phyloP scores from a whole-genome alignment of 2,888 invertebrate species.

The Euplagia quadripunctaria region DNA sequence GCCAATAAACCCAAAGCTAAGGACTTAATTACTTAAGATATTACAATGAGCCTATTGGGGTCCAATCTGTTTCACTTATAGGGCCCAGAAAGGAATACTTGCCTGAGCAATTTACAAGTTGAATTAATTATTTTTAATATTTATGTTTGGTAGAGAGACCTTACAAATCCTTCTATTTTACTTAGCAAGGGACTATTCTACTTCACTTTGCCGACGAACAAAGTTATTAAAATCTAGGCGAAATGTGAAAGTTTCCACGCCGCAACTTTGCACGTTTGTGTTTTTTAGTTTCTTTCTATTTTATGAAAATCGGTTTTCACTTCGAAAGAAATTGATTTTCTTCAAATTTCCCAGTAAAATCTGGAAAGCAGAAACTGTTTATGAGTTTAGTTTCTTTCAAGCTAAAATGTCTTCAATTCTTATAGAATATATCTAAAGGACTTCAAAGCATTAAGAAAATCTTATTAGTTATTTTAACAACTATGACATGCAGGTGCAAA shows the following conservation, averaged over 20 bases:
- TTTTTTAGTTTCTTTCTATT: slow-evolving; percentile 22
- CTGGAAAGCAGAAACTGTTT: not conserved
- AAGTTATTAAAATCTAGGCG: slow-evolving; percentile 41
- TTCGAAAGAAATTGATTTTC: slow-evolving; percentile 19
- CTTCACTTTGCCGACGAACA: slow-evolving; percentile 21
- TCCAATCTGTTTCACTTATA: slow-evolving; percentile 36
- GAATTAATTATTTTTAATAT: slow-evolving; percentile 30
- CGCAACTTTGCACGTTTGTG: slow-evolving; percentile 12
- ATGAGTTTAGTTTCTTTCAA: not conserved
- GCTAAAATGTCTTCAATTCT: not conserved
- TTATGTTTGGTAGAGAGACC: slow-evolving; percentile 22
- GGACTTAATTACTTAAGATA: slow-evolving; percentile 43
- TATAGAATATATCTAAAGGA: not conserved
- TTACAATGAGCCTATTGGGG: slow-evolving; percentile 34
- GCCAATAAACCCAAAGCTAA: slow-evolving; percentile 31
- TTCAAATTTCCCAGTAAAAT: slow-evolving; percentile 8
- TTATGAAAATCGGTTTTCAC: slow-evolving; percentile 21
- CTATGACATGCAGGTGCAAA: not conserved
- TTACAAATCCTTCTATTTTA: slow-evolving; percentile 21
- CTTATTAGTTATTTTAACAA: not conserved
- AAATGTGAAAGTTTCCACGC: slow-evolving; percentile 22
- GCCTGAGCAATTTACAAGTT: slow-evolving; percentile 17
- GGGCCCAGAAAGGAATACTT: slow-evolving; percentile 27
- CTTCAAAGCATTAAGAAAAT: not conserved
- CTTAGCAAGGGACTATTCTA: slow-evolving; percentile 1